Base-by-base conservation (phyloP, 30 jellyfish, hydroid and myxozoan genomes). In the Aurelia coerulea region DNA sequence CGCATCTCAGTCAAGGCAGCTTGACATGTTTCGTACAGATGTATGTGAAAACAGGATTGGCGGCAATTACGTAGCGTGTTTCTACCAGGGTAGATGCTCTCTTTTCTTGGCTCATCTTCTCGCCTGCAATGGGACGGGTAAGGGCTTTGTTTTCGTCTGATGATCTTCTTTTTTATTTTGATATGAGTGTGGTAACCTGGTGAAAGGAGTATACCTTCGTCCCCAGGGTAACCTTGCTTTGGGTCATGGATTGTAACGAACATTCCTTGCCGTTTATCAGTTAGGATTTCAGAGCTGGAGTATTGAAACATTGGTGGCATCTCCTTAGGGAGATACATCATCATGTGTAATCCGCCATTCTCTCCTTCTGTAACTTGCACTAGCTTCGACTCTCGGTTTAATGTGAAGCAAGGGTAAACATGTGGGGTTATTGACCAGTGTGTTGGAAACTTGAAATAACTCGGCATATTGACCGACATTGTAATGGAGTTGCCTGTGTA, bases 381-480 rank as follows among this genome's bases (percentile, higher is more conserved):
- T 10, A 78, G 51, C 12, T 34, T 60, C 13, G 69, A 54, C 17
- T 63, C 51, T 23, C 89, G 37, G 79, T 78, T 78, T 19, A 78
- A 52, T 39, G 89, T 78, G 34, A 78, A 78, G 23, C 89, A 78
- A 10, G 79, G 89, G 42, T 23, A 78, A 18, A 15, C 23, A 32
- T 64, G 17, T 68, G 89, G 89, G 16, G 65, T 39, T 8, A 78
- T 2, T 18, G 89, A 62, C 31, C 34, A 78, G 32, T 78, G n/a
- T 32, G 42, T 42, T 39, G 89, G 79, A 67, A 78, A 78, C 11
- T 56, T 46, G 29, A 78, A 39, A 10, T 54, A 41, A 2, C 65
- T 73, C 17, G 54, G 51, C 71, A 6, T 8, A 53, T 35, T 54
- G 6, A 50, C 5, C 17, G n/a, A 66, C 16, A 78, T 33, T 33